Base-by-base conservation (phyloP, 2,113 vertebrate species). In the Apaloderma vittatum region DNA sequence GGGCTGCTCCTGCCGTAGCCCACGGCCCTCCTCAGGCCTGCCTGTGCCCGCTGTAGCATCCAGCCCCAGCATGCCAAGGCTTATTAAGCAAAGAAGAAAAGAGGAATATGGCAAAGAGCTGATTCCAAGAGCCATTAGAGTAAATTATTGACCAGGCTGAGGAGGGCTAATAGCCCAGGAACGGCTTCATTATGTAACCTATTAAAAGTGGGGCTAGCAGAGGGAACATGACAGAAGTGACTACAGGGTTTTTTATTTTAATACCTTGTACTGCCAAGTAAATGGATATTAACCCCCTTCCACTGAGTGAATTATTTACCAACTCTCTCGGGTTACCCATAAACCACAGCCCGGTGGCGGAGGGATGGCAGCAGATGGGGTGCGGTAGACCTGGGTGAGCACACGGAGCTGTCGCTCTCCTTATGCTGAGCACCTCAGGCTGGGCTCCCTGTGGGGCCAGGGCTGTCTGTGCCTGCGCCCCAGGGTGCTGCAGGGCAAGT, bases 111-210 rank as follows among this genome's bases (percentile, higher is more conserved):
- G 86, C 66, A 91, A 93, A 92, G 86, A 94, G 86, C 76, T 61
- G 88, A 77, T 93, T 93, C 70, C 86, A 54, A 78, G 72, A 94
- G 77, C 93, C 88, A 92, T 96, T 95, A 67, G 49, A 18, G 96
- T 97, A 91, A 97, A 97, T 96, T 91, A 97, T 97, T 95, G 96
- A 94, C 95, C 80, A 91, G 70, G 77, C 88, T 88, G 88, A 94
- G 94, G 93, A 95, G 95, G 96, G 94, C 93, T 92, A 92, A 95
- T 94, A 95, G 95, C 88, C 92, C 81, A 72, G 85, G 76, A 93
- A 96, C 84, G 89, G 93, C 95, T 96, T 90, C 97, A 95, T 96
- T 97, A 93, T 90, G 95, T 97, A 94, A 97, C 95, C 96, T 97
- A 97, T 97, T 97, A 97, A 97, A 95, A 96, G 81, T 73, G 68